These are phyloP conservation scores for Microtus richardsoni DNA, from an alignment of 2,113 vertebrate species.

Conservation along the genomic window DNA sequence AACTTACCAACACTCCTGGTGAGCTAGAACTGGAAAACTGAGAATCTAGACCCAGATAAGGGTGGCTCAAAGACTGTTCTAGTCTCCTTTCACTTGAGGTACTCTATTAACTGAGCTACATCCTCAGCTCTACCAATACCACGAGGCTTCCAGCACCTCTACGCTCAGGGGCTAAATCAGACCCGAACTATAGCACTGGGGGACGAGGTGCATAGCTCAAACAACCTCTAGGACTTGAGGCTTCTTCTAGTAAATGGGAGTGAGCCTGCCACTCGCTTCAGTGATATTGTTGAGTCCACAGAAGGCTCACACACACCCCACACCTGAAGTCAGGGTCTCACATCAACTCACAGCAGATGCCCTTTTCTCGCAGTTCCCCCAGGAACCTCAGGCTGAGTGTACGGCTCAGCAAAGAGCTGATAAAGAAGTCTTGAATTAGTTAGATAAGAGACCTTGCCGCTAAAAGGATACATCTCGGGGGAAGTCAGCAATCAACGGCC, in stretches of 20 bases:
- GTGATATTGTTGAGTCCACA: background rate
- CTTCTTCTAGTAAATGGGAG: background rate
- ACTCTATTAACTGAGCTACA: background rate
- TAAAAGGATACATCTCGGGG: background rate
- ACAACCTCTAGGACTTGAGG: background rate
- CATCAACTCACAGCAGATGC: background rate
- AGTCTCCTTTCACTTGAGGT: background rate
- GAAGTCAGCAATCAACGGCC: background rate
- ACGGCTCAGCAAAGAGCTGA: background rate
- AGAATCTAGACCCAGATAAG: background rate
- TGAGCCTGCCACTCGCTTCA: background rate
- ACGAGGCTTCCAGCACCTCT: background rate
- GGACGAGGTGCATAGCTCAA: background rate
- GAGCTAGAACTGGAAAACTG: background rate
- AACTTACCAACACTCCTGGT: background rate
- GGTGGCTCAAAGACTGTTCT: fast-evolving
- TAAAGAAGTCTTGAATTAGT: background rate
- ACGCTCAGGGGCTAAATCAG: too few species aligned
- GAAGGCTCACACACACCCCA: fast-evolving
- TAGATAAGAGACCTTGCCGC: background rate
- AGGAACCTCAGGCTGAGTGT: background rate
- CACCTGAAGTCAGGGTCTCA: background rate
- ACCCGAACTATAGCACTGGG: background rate
- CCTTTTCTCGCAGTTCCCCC: too few species aligned
- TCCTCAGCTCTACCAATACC: too few species aligned